Evolutionary conservation across 2,797 vertebrate genomes (phyloP).

Genomic region (Graptemys geographica): DNA sequence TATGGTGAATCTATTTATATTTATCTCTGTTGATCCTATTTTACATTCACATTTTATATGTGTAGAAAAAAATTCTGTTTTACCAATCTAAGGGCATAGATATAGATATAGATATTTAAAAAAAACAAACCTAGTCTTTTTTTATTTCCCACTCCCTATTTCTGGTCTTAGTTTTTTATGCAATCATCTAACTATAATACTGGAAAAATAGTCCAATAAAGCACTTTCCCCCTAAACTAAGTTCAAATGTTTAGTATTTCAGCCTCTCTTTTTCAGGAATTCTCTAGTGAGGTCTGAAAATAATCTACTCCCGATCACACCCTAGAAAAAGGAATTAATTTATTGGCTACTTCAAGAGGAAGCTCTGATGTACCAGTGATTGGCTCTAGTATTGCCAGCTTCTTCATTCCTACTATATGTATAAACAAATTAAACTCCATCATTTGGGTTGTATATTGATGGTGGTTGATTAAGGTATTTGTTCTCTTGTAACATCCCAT

Average conservation of each 20-base stretch:
- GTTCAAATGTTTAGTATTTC: neutral
- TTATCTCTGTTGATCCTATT: neutral
- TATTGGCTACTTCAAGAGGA: neutral
- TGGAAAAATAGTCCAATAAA: neutral
- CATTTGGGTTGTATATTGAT: neutral
- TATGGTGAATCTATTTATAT: neutral
- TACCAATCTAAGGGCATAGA: neutral
- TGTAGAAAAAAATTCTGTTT: neutral
- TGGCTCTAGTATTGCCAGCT: neutral
- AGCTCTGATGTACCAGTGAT: neutral
- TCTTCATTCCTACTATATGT: neutral
- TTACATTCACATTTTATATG: neutral
- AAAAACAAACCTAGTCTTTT: neutral
- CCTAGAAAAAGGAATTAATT: neutral
- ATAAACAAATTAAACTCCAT: neutral
- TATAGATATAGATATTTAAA: neutral
- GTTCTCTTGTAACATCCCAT: neutral
- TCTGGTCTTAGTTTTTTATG: neutral
- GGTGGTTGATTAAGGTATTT: neutral
- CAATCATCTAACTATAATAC: neutral
- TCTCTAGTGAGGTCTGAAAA: neutral
- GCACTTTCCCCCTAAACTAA: neutral
- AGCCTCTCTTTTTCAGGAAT: neutral
- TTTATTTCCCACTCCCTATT: rapidly evolving
- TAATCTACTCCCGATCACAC: neutral